Evolutionary conservation across 2,113 vertebrate species (phyloP).

Genomic region (Oryzias woworae): DNA sequence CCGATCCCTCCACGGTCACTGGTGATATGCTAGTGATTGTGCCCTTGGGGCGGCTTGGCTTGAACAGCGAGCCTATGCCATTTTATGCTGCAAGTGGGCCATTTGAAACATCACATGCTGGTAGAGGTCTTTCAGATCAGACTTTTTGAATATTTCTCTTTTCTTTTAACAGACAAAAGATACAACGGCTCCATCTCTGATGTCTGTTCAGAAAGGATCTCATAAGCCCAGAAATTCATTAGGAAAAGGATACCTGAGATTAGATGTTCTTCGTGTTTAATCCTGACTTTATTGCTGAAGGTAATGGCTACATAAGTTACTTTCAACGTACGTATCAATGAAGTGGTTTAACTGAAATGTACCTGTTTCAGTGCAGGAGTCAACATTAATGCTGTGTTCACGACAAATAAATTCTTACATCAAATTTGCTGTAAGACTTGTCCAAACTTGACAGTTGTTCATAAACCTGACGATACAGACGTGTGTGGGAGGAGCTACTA

Average conservation of each 20-base stretch:
- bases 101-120: slow-evolving; percentile 20
- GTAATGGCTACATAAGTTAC: neutral
- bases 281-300: neutral
- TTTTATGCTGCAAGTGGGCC: slow-evolving; percentile 47
- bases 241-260: neutral
- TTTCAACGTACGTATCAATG: too few relatives aligned
- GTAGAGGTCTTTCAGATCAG: neutral
- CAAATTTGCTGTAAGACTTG: too few relatives aligned
- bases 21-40: slow-evolving; percentile 56
- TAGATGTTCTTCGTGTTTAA: neutral
- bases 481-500: too few relatives aligned
- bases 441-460: too few relatives aligned
- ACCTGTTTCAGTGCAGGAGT: too few relatives aligned
- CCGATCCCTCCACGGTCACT: slow-evolving; percentile 59
- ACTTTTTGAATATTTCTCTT: neutral
- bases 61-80: slow-evolving; percentile 24
- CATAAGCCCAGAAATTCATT: neutral
- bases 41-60: slow-evolving; percentile 25
- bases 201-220: neutral
- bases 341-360: neutral
- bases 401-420: too few relatives aligned
- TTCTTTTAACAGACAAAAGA: slow-evolving; percentile 3
- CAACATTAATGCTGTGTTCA: too few relatives aligned
- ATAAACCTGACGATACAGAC: too few relatives aligned
- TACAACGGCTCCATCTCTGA: neutral